phyloP scores from a whole-genome alignment of 2,888 invertebrate genomes.

The Eumacrocentrus americanus region DNA sequence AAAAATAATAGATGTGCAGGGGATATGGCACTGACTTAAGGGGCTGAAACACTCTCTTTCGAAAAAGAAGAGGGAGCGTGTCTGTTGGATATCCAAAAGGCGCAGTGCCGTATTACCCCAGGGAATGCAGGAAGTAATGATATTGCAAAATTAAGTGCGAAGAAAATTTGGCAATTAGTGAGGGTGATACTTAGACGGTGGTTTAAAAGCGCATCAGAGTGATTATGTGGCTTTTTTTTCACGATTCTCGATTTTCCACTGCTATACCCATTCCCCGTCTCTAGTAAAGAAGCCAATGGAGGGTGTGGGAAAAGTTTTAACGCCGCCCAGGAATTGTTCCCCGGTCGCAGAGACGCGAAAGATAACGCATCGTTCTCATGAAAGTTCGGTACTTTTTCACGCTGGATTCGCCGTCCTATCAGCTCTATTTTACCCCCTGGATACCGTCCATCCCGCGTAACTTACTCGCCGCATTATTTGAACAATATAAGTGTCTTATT shows the following conservation, averaged over 20 bases:
- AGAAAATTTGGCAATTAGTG: constrained; percentile 61
- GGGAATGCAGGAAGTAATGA: constrained; percentile 56
- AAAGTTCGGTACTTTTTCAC: constrained; percentile 21
- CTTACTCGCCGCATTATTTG: constrained; percentile 14
- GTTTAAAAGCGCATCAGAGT: constrained; percentile 25
- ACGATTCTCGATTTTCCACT: constrained; percentile 22
- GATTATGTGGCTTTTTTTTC: background rate
- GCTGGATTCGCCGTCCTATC: constrained; percentile 15
- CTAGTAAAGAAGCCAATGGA: constrained; percentile 11
- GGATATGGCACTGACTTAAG: background rate
- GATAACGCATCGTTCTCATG: constrained; percentile 23
- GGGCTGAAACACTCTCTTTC: constrained; percentile 21
- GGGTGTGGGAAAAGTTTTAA: constrained; percentile 16
- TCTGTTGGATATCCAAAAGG: background rate
- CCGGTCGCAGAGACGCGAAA: constrained; percentile 16
- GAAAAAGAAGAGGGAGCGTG: constrained; percentile 8
- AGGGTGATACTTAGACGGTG: constrained; percentile 35
- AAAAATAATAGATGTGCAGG: constrained; percentile 35
- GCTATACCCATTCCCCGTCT: constrained; percentile 26
- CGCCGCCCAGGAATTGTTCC: constrained; percentile 24
- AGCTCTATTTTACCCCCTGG: constrained; percentile 13
- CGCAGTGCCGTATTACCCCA: background rate
- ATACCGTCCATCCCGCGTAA: constrained; percentile 5
- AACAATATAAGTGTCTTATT: constrained; percentile 6
- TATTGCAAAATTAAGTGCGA: constrained; percentile 60